Base-by-base conservation (phyloP, 2,113 vertebrate genomes). In the Pipra filicauda region DNA sequence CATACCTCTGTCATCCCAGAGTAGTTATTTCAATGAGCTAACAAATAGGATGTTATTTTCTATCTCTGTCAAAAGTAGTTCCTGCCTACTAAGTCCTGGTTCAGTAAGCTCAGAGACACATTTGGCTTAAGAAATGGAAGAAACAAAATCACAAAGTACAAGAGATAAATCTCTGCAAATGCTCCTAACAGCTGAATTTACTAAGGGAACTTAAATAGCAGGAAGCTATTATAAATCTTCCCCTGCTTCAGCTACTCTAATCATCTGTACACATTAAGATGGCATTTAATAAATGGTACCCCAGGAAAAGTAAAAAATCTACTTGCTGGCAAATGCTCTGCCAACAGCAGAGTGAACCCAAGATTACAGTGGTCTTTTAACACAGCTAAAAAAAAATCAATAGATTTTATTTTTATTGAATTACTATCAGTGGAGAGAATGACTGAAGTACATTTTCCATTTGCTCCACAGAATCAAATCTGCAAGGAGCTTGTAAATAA, bases 391-490 rank as follows among this genome's bases (percentile, higher is more conserved):
- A 91, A 91, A 92, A 95, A 97, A 93, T 91, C 93, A 91, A 92
- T 96, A 66, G n/a, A 43, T 85, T 94, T 95, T 91, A 92, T 97
- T 96, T 94, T 91, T 94, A 95, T 96, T 96, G 93, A 96, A 96
- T 97, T 91, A 91, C 67, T 95, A 75, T 94, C 92, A 88, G 39
- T 78, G 31, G 33, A 91, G 61, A 91, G 78, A 87, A 89, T 74
- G 85, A 90, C 35, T 95, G 76, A 95, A 92, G 58, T 78, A 73
- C 90, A 57, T 85, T 93, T 97, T 92, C 94, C 75, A 91, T 93
- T 94, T 95, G 79, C 8, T 82, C 52, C 46, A 49, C 8, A 80
- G 88, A 95, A 83, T 81, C 59, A 19, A 93, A 80, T 91, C 89
- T 96, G 58, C 69, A 91, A 95, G 81, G 57, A 93, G 48, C 31